Conservation (phyloP, 2,113 vertebrate genomes). For the Limnothrissa miodon region DNA sequence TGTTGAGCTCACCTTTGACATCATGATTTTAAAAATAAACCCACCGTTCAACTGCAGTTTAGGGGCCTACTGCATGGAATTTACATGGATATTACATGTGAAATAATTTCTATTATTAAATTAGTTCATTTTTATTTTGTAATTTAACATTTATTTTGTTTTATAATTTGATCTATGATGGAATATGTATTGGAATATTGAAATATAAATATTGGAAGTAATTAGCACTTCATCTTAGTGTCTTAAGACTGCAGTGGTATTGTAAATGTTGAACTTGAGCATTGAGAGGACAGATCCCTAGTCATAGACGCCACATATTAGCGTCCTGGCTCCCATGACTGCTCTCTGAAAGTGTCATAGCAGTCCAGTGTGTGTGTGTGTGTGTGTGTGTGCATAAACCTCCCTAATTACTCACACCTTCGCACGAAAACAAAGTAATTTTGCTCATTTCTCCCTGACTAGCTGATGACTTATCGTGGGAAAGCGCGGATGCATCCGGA, state of each 20-base stretch:
- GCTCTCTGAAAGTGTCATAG: background rate
- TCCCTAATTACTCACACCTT: background rate
- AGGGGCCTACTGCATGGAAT: background rate
- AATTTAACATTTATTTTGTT: background rate
- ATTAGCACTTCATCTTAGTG: background rate
- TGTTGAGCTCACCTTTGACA: slow-evolving; percentile 58
- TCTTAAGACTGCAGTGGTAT: background rate
- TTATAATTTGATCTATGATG: background rate
- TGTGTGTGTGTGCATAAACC: background rate
- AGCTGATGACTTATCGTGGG: slow-evolving; percentile 27
- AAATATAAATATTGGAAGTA: background rate
- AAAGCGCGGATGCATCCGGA: background rate
- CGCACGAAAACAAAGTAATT: slow-evolving; percentile 24
- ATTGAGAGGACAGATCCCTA: background rate
- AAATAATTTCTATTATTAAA: background rate
- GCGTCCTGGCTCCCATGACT: background rate
- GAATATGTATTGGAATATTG: background rate
- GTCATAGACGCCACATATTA: background rate
- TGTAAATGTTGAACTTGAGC: background rate
- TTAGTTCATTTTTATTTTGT: background rate
- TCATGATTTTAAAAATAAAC: slow-evolving; percentile 20
- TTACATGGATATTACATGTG: background rate
- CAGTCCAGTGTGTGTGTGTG: background rate
- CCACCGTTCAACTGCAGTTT: background rate
- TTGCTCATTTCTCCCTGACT: slow-evolving; percentile 27